Evolutionary conservation across 2,888 invertebrate genomes (phyloP).

Genomic region (Coelopa pilipes): DNA sequence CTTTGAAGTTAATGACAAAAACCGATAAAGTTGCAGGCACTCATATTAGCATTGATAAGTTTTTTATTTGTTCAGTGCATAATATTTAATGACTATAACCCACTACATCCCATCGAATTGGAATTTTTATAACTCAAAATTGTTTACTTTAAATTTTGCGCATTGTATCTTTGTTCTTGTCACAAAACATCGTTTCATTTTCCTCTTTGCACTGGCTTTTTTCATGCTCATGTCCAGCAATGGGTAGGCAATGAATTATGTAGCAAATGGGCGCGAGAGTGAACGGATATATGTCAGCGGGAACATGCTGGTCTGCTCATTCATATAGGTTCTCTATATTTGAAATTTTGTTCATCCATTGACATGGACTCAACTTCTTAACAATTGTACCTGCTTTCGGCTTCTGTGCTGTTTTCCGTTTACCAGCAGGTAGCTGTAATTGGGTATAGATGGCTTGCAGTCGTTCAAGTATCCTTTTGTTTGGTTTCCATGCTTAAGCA

Average conservation of each 20-base stretch:
- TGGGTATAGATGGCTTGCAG: too few species aligned
- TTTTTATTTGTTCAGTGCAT: too few species aligned
- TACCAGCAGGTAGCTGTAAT: conserved; percentile 3
- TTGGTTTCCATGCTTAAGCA: neutral
- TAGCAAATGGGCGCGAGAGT: conserved; percentile 16
- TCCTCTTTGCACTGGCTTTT: neutral
- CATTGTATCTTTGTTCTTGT: too few species aligned
- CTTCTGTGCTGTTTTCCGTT: neutral
- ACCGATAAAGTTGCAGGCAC: too few species aligned
- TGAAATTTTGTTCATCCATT: conserved; percentile 2
- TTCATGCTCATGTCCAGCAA: neutral
- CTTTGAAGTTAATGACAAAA: too few species aligned
- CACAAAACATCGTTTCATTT: neutral
- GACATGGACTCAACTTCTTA: neutral
- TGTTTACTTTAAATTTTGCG: too few species aligned
- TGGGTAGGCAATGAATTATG: neutral
- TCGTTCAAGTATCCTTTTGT: neutral
- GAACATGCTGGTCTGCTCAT: conserved; percentile 16
- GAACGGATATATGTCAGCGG: conserved; percentile 11
- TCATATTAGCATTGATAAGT: too few species aligned
- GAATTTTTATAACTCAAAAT: too few species aligned
- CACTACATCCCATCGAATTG: too few species aligned
- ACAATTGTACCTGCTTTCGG: conserved; percentile 4
- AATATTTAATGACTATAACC: too few species aligned
- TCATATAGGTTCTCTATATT: conserved; percentile 8